Base-by-base conservation (phyloP, 2,113 vertebrate species). In the Ranitomeya variabilis region DNA sequence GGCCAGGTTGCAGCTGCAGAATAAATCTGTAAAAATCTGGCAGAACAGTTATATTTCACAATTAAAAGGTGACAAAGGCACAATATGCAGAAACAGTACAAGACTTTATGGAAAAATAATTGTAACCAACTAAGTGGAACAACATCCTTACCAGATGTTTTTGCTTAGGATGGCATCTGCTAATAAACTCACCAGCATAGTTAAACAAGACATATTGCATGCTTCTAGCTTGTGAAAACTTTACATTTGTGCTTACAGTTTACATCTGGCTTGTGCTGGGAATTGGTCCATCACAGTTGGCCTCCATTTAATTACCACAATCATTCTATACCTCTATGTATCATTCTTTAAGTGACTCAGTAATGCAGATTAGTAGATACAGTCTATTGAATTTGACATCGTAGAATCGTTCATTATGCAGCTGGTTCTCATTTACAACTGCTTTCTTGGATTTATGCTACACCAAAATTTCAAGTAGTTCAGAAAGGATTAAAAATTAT, bases 131-230 rank as follows among this genome's bases (percentile, higher is more conserved):
- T 26, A 74, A 83, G 57, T 66, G 16, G 80, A 83, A 77, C 15
- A 64, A 57, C 55, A 77, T 83, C 69, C 59, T 66, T 71, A 15
- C 21, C 88, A 85, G 57, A 86, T 86, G 82, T 79, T 86, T 71
- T 85, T 86, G 55, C 74, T 86, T 80, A 89, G 23, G 59, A 6
- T 79, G 88, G 83, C 60, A 89, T 85, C 62, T 88, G 87, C 60
- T 88, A 88, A 77, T 88, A 83, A 88, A 77, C 59, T 64, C 80
- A 18, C 37, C 80, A 88, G 18, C n/a, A 73, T 73, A 31, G 54
- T 81, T 71, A 66, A 80, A 81, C 66, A 74, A 81, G 69, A 62
- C 55, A 26, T 83, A 82, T 73, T 60, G 54, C 19, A 80, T 71
- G 23, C 52, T 73, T 81, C 69, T 54, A 52, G 51, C 66, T 67